Evolutionary conservation across 2,888 invertebrate genomes (phyloP).

Genomic region (Cryptocheilus praepositus): DNA sequence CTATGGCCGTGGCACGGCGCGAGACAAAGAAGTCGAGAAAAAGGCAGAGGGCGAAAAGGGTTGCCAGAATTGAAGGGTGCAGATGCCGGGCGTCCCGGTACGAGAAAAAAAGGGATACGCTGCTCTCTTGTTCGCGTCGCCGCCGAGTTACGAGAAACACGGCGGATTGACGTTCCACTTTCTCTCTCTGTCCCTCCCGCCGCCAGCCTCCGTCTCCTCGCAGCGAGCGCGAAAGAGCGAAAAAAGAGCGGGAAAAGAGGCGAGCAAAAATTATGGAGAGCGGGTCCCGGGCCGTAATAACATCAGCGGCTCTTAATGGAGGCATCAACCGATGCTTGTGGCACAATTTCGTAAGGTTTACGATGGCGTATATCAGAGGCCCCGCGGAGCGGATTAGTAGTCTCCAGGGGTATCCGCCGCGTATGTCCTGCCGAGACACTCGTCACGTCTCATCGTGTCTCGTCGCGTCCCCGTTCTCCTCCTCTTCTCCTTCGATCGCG

Average conservation of each 20-base stretch:
- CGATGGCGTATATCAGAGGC: constrained; percentile 65
- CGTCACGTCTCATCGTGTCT: constrained; percentile 36
- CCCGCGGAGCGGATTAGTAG: constrained; percentile 53
- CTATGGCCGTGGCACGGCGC: constrained; percentile 17
- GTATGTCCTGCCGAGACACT: constrained; percentile 46
- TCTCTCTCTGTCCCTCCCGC: too few species aligned
- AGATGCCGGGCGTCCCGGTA: not conserved
- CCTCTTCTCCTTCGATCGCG: too few species aligned
- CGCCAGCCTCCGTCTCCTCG: too few species aligned
- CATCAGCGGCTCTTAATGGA: constrained; percentile 63
- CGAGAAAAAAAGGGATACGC: constrained; percentile 15
- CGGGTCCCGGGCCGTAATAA: constrained; percentile 46
- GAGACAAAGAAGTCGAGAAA: constrained; percentile 31
- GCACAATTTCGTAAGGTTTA: constrained; percentile 65
- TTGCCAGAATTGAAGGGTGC: constrained; percentile 18
- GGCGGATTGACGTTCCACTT: constrained; percentile 25
- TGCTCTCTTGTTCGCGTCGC: constrained; percentile 8
- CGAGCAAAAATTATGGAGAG: constrained; percentile 43
- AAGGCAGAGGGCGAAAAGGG: constrained; percentile 16
- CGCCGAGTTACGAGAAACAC: constrained; percentile 36
- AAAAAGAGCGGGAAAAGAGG: not conserved
- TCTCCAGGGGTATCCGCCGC: constrained; percentile 43
- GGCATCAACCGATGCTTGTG: constrained; percentile 64
- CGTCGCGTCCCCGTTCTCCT: too few species aligned
- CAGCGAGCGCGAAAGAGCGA: not conserved